Evolutionary conservation across 2,113 vertebrate species (phyloP).

Genomic region (Percopsis transmontana): DNA sequence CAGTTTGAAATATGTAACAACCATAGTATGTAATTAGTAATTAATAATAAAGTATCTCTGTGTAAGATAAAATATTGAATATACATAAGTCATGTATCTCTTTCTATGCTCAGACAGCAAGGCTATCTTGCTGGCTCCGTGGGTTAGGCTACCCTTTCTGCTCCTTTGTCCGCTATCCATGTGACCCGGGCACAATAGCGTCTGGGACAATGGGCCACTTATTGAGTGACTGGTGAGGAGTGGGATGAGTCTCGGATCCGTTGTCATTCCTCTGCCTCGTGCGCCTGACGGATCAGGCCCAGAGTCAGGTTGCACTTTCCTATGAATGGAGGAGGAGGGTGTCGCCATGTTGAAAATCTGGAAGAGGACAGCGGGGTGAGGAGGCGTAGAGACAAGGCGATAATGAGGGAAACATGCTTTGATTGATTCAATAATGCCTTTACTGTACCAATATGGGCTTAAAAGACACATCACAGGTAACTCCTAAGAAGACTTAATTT

Average conservation of each 20-base stretch:
- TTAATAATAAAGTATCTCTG: too few species aligned
- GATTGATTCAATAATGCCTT: not conserved
- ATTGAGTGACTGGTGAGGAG: constrained; percentile 67
- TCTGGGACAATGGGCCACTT: constrained; percentile 66
- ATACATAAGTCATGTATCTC: too few species aligned
- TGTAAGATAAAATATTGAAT: too few species aligned
- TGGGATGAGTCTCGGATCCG: constrained; percentile 59
- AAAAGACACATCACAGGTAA: too few species aligned
- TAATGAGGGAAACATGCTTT: not conserved
- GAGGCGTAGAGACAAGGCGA: constrained; percentile 3
- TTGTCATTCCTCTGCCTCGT: constrained; percentile 57
- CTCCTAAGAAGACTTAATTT: too few species aligned
- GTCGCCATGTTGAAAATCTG: constrained; percentile 52
- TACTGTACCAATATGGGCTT: too few species aligned
- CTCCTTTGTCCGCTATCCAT: constrained; percentile 61
- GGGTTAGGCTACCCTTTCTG: constrained; percentile 51
- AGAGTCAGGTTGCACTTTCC: constrained; percentile 59
- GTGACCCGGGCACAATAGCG: constrained; percentile 67
- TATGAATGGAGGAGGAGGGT: constrained; percentile 29
- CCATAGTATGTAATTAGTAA: too few species aligned
- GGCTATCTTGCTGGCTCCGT: constrained; percentile 54
- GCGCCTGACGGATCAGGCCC: constrained; percentile 36
- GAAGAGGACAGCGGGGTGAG: constrained; percentile 42
- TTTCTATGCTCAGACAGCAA: constrained; percentile 54
- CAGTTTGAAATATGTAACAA: too few species aligned